Evolutionary conservation across 2,113 vertebrate genomes (phyloP).

Genomic region (Eptatretus burgeri): DNA sequence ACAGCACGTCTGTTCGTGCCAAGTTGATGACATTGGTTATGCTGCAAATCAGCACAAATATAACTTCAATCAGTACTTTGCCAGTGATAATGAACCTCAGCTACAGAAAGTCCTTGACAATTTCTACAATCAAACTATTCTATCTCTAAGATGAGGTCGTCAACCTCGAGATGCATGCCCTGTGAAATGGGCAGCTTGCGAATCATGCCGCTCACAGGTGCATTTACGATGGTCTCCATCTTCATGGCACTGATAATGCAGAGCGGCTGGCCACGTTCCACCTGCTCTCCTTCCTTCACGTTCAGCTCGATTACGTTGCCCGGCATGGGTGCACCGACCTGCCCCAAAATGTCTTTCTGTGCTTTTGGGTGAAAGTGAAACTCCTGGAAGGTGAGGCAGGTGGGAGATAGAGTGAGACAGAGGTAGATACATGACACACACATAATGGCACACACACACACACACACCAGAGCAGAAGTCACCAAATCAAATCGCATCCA

Average conservation of each 20-base stretch:
- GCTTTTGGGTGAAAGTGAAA: conserved; percentile 85
- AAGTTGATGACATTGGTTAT: too few relatives aligned
- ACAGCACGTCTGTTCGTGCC: too few relatives aligned
- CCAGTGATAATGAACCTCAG: too few relatives aligned
- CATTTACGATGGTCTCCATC: conserved; percentile 77
- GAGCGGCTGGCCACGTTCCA: conserved; percentile 46
- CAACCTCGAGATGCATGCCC: conserved; percentile 44
- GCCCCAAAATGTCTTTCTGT: conserved; percentile 50
- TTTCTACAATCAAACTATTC: conserved; percentile 12
- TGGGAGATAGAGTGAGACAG: not conserved
- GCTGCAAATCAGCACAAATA: too few relatives aligned
- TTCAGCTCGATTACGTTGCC: conserved; percentile 60
- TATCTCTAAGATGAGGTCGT: conserved; percentile 63
- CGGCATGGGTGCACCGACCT: conserved; percentile 70
- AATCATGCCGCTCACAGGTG: conserved; percentile 34
- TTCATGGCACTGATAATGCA: conserved; percentile 77
- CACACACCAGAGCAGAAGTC: not conserved
- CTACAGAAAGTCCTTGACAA: too few relatives aligned
- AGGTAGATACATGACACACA: not conserved
- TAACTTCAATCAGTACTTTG: too few relatives aligned
- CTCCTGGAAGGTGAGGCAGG: conserved; percentile 20
- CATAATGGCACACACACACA: conserved; percentile 2
- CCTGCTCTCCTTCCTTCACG: conserved; percentile 23
- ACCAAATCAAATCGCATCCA: not conserved
- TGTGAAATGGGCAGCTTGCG: conserved; percentile 24